Evolutionary conservation across 2,113 vertebrate genomes (phyloP).

Genomic region (Oncorhynchus kisutch): DNA sequence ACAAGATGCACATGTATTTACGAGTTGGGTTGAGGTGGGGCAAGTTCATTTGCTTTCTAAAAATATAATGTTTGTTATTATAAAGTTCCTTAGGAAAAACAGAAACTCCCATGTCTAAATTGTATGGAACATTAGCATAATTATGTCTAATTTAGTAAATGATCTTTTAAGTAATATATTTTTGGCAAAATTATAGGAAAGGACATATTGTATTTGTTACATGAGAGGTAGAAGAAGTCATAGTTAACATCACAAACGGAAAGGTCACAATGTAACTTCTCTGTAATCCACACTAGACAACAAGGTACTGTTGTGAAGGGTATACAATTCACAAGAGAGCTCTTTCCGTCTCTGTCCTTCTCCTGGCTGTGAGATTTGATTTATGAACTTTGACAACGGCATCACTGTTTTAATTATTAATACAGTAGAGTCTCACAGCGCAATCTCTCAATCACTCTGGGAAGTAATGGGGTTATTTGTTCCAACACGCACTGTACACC

Average conservation of each 20-base stretch:
- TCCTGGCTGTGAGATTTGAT: constrained; percentile 54
- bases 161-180: constrained; percentile 8
- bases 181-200: too few relatives aligned
- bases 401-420: constrained; percentile 77
- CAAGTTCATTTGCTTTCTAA: constrained; percentile 53
- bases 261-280: constrained; percentile 43
- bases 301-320: background rate
- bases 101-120: constrained; percentile 32
- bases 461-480: constrained; percentile 73
- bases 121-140: constrained; percentile 44
- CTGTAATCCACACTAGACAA: background rate
- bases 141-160: constrained; percentile 31
- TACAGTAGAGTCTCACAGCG: constrained; percentile 49
- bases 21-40: constrained; percentile 25
- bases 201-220: too few relatives aligned
- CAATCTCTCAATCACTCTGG: constrained; percentile 64
- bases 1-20: background rate
- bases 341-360: background rate
- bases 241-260: background rate
- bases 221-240: too few relatives aligned
- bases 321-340: background rate
- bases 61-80: constrained; percentile 40
- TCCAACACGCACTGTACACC: constrained; percentile 57
- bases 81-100: constrained; percentile 32
- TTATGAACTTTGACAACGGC: constrained; percentile 72